Base-by-base conservation (phyloP, 2,888 invertebrate genomes). In the Drosophila koepferae region DNA sequence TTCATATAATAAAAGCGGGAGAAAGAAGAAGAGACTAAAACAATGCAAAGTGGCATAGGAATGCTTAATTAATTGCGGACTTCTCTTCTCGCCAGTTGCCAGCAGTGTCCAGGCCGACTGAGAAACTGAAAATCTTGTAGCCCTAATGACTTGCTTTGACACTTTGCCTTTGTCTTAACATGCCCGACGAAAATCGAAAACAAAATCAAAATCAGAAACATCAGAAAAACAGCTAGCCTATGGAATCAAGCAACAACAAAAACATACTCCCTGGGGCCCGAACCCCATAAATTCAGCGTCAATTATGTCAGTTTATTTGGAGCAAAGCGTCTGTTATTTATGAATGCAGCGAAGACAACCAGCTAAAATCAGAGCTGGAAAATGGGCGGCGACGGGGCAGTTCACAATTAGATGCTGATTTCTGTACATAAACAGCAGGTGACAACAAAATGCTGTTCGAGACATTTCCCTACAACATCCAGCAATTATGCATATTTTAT, bases 241-340 rank as follows among this genome's bases (percentile, higher is more conserved):
- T 10, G 38, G 9, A 54, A 38, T 23, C n/a, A 31, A 12, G 10
- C 10, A 3, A 18, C 53, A 34, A 46, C 49, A 31, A 63, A 49
- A n/a, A 49, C 44, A 51, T 41, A 36, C 41, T 63, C 62, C 72
- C 77, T 40, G 56, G 53, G 62, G 62, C 61, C 38, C 53, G 34
- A 59, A 41, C 28, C 48, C 67, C 88, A 89, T 89, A 89, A 90
- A 89, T 90, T 83, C 72, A 76, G 64, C 63, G 77, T 83, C 80
- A 90, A 90, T 89, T 89, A 89, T 90, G 91, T 90, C 91, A 86
- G 81, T 90, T 90, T 90, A 90, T 89, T 83, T 86, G 82, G 86
- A 86, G 90, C 90, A 90, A 86, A 89, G 89, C 85, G 80, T 87
- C 74, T 71, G 71, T 80, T 80, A 85, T 87, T 89, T 89, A 85